These are phyloP conservation scores for Pseudorectes ferrugineus DNA, from an alignment of 2,113 vertebrate genomes.

Conservation along the genomic window DNA sequence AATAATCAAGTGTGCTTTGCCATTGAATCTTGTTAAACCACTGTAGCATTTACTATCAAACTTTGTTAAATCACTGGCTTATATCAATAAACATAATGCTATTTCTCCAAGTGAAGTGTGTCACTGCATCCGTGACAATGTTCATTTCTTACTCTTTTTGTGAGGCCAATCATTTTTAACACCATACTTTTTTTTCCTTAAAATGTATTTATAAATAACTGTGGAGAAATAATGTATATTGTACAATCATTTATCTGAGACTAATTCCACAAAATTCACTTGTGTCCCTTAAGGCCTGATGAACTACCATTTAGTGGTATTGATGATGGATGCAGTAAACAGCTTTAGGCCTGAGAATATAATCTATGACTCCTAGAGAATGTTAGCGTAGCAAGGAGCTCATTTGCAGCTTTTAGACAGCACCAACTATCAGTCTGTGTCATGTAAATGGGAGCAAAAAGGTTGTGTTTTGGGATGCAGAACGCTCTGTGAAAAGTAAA, in stretches of 20 bases:
- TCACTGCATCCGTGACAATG: not conserved
- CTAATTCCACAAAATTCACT: slow-evolving; percentile 10
- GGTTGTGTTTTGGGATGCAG: slow-evolving; percentile 24
- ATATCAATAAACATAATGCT: not conserved
- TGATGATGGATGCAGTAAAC: slow-evolving; percentile 53
- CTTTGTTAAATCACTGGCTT: not conserved
- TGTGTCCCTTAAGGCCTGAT: slow-evolving; percentile 38
- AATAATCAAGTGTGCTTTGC: not conserved
- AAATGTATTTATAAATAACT: slow-evolving; percentile 25
- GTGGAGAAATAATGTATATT: not conserved
- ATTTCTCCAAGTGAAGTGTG: not conserved
- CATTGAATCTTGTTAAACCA: not conserved
- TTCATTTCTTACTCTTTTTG: not conserved
- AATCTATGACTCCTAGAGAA: slow-evolving; percentile 45
- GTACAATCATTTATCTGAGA: not conserved
- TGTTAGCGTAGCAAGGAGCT: slow-evolving; percentile 35
- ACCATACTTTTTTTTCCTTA: not conserved
- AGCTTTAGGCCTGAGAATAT: slow-evolving; percentile 37
- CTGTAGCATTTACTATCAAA: not conserved
- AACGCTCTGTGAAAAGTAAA: not conserved
- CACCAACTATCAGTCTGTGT: slow-evolving; percentile 45
- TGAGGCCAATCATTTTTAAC: not conserved
- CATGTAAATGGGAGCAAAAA: slow-evolving; percentile 48
- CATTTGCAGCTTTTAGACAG: slow-evolving; percentile 50
- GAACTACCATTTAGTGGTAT: slow-evolving; percentile 45